Base-by-base conservation (phyloP, 2,797 vertebrate genomes). In the Xiphorhynchus erythropygius region DNA sequence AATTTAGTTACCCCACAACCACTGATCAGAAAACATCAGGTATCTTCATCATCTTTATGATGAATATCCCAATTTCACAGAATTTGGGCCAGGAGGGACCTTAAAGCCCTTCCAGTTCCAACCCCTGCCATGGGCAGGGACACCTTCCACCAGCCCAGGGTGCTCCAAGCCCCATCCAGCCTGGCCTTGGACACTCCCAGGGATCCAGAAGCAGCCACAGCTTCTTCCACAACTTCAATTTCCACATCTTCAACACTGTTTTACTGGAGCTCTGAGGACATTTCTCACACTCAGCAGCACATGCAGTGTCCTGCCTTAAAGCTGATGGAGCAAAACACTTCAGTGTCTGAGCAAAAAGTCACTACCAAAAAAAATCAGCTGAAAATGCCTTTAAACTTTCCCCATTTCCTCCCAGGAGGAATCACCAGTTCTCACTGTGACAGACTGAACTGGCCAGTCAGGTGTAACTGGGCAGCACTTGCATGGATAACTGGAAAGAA, bases 1-100 rank as follows among this genome's bases (percentile, higher is more conserved):
- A 25, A 30, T 24, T 32, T 13, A 25, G 9, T 37, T 49, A 41
- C 11, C 23, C 21, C 1, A 0, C 4, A 82, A 76, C 11, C 22
- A 35, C 12, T 1, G 4, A 50, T 3, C 3, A 60, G 68, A 69
- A 86, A 59, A 21, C 11, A 14, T 5, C 13, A 19, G 16, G 7
- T 68, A 32, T 10, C 30, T 64, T 62, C 33, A 41, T 13, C 32
- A 57, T 8, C n/a, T 69, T 75, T 82, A 46, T 22, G 44, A 46
- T 22, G 44, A 50, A 5, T 16, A 78, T 10, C 53, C 18, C 22
- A 30, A 0, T 60, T 67, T 55, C 23, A 73, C 1, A 24, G 59
- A 41, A 27, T 73, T 32, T 53, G 67, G 6, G 25, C 17, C 30
- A 65, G 39, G 41, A 73, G 46, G 15, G 7, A 37, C 12, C 13